These are phyloP conservation scores for Megalopta genalis DNA, from an alignment of 1,140 invertebrate species.

Conservation along the genomic window DNA sequence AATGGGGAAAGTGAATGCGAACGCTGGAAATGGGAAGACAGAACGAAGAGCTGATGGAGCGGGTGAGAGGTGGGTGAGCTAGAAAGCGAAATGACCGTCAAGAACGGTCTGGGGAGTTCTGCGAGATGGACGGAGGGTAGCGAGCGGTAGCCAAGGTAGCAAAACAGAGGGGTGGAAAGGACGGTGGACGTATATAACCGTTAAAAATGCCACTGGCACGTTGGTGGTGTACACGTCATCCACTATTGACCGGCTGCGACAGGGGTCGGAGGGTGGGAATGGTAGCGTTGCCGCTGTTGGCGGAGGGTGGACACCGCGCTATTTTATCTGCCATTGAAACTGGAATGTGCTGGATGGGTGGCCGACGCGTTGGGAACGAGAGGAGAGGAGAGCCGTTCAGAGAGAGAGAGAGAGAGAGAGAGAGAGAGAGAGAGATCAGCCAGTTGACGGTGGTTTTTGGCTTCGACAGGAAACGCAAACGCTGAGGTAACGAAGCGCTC, in stretches of 20 bases:
- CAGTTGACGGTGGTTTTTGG: slow-evolving; percentile 54
- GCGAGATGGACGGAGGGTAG: not conserved
- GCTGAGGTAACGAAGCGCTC: slow-evolving; percentile 55
- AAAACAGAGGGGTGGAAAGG: not conserved
- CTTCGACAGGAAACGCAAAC: slow-evolving; percentile 57
- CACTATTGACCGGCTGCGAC: slow-evolving; percentile 58
- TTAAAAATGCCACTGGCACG: slow-evolving; percentile 61
- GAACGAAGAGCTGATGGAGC: not conserved
- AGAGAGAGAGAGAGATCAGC: not conserved
- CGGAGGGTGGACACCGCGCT: slow-evolving; percentile 55
- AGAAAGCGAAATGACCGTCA: not conserved
- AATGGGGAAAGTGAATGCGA: slow-evolving; percentile 25
- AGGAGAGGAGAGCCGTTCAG: too few species aligned
- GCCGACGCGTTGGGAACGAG: too few species aligned
- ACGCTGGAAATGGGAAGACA: slow-evolving; percentile 15
- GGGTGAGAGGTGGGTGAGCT: not conserved
- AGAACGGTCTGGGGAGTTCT: not conserved
- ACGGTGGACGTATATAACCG: slow-evolving; percentile 28
- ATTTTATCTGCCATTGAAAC: slow-evolving; percentile 66
- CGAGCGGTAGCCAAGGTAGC: not conserved
- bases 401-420: not conserved
- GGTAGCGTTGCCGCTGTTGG: slow-evolving; percentile 35
- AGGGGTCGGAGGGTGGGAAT: slow-evolving; percentile 13
- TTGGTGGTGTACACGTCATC: slow-evolving; percentile 54
- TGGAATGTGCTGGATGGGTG: slow-evolving; percentile 48